phyloP scores from a whole-genome alignment of 2,888 invertebrate species.

The Gymnosoma rotundatum region DNA sequence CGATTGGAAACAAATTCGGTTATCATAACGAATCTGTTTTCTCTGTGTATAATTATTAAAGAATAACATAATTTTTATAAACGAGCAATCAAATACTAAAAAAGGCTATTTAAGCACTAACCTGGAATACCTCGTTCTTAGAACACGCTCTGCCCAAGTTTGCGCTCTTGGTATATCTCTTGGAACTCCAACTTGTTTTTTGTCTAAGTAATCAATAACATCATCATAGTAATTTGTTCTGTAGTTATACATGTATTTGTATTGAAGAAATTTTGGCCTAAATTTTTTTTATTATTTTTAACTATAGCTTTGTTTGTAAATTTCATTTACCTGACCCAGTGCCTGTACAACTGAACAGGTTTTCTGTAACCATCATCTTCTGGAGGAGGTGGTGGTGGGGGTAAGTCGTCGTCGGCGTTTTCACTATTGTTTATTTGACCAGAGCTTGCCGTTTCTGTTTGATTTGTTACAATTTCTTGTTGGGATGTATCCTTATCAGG shows the following conservation, averaged over 20 bases:
- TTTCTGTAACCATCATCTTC: conserved; percentile 85
- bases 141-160: conserved; percentile 92
- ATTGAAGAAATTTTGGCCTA: conserved; percentile 91
- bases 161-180: conserved; percentile 90
- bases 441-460: conserved; percentile 76
- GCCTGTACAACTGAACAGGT: conserved; percentile 87
- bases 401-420: conserved; percentile 83
- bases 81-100: background rate
- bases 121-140: conserved; percentile 86
- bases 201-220: conserved; percentile 91
- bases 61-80: no score
- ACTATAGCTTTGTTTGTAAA: background rate
- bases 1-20: no score
- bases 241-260: conserved; percentile 92
- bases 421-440: conserved; percentile 78
- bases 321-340: conserved; percentile 88
- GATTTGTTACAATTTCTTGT: conserved; percentile 74
- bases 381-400: conserved; percentile 82
- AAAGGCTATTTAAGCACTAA: conserved; percentile 67
- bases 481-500: conserved; percentile 61
- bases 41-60: no score
- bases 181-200: conserved; percentile 86
- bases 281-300: conserved; percentile 50
- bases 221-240: conserved; percentile 93
- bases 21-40: no score